phyloP scores from a whole-genome alignment of 2,113 vertebrate species.

The Salminus brasiliensis region DNA sequence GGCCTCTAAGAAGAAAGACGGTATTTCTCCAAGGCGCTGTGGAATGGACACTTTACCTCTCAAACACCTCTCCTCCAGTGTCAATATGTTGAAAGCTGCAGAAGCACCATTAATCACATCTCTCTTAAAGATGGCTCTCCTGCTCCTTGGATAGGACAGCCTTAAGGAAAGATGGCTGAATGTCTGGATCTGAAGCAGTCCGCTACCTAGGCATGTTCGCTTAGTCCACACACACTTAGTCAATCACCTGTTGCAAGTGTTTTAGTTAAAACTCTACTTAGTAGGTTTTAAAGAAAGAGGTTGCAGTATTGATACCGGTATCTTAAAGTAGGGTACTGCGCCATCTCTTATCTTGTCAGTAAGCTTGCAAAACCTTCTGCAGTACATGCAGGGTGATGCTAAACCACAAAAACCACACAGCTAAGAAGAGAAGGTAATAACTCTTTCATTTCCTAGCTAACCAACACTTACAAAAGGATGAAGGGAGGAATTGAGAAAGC shows the following conservation, averaged over 20 bases:
- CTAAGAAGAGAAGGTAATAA: constrained; percentile 12
- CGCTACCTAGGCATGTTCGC: too few species aligned
- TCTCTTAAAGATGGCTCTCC: background rate
- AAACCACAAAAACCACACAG: background rate
- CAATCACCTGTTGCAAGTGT: too few species aligned
- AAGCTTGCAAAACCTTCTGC: too few species aligned
- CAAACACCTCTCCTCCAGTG: background rate
- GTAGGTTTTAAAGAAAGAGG: too few species aligned
- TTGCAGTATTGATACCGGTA: too few species aligned
- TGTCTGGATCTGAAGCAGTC: too few species aligned
- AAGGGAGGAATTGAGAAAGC: background rate
- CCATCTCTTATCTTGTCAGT: too few species aligned
- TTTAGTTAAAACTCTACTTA: too few species aligned
- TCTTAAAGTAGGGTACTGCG: too few species aligned
- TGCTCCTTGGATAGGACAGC: background rate
- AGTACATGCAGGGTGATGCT: background rate
- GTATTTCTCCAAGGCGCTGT: background rate
- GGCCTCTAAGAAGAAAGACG: constrained; percentile 30
- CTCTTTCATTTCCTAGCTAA: background rate
- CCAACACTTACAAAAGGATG: background rate
- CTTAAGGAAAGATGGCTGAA: background rate
- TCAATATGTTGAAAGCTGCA: background rate
- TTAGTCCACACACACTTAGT: too few species aligned
- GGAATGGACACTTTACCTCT: background rate
- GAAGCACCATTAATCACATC: background rate